Percentiles rank a stretch among this genome's conserved stretches.
Conservation (phyloP, 1,140 invertebrate genomes). For the Lasioglossum baleicum region DNA sequence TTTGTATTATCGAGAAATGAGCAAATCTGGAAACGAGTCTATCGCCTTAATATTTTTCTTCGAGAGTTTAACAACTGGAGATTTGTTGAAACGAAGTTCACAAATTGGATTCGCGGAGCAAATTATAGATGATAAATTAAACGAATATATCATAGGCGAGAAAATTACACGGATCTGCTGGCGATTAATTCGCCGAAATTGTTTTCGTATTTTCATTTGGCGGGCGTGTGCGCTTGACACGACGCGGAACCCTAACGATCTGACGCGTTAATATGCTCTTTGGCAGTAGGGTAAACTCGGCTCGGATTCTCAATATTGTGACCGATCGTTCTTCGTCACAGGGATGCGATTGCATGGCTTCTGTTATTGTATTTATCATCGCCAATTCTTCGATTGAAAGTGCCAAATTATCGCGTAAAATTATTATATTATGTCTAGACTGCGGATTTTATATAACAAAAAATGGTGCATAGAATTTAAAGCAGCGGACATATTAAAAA, state of each 20-base stretch:
- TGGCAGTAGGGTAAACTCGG: conserved; percentile 46
- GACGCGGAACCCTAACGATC: conserved; percentile 58
- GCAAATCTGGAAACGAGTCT: no score
- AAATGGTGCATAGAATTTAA: no score
- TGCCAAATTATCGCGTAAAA: no score
- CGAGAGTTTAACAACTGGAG: no score
- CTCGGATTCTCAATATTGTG: conserved; percentile 10
- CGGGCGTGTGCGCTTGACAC: conserved; percentile 55
- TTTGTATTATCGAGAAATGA: no score
- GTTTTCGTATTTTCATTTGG: conserved; percentile 53
- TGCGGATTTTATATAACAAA: no score
- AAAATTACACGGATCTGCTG: conserved; percentile 53
- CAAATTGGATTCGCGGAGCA: no score
- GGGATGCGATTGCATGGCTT: not conserved
- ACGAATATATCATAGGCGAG: conserved; percentile 38
- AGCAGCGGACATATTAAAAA: no score
- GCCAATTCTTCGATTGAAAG: no score
- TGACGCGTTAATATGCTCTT: conserved; percentile 60
- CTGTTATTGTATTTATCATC: not conserved
- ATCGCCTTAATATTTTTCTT: no score
- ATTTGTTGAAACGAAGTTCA: not conserved
- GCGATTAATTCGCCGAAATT: conserved; percentile 56
- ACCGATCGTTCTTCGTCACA: conserved; percentile 26
- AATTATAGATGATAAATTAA: conserved; percentile 13
- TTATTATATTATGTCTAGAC: no score